Evolutionary conservation across 2,113 vertebrate genomes (phyloP), one percentile per base, ranked within the genome.

Genomic region (Callionymus lyra): DNA sequence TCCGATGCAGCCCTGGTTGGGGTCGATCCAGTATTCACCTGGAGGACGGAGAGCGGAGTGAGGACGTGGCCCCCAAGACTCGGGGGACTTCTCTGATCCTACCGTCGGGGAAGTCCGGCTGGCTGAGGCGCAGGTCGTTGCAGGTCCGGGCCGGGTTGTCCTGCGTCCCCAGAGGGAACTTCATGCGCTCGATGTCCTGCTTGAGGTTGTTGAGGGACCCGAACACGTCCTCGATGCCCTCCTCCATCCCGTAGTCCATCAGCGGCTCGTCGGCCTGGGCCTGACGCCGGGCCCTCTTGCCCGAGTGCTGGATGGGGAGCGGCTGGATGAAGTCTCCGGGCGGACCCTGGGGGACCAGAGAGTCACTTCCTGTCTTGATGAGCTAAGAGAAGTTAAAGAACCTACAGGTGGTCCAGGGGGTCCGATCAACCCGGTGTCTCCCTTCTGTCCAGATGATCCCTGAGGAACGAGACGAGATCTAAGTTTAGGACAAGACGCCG

Each of bases 21-120:
- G 95, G 85, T 98, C 95, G 65, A 98, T 93, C 94, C 94, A 98
- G 59, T 96, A 98, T 81, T 95, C 88, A 71, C 94, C 95, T 85
- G 53, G 50, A 34, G 59, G 43, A 3, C 12, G 10, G 13, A 15
- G n/a, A n/a, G n/a, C n/a, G 9, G 19, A 21, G 39, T 3, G 14
- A 21, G 15, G 14, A 33, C 14, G 9, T 31, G 33, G 15, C 15
- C 6, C 36, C 3, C 10, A 18, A 40, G 9, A 3, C 16, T 12
- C 3, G 16, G 10, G 18, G 38, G 16, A 11, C 16, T 17, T 10
- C n/a, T n/a, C n/a, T n/a, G n/a, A n/a, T n/a, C 44, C 2, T 85
- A 99, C 95, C 95, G 1, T 99, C 89, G 18, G 91, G 88, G 76
- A 90, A 93, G 64, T 96, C 91, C 0, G 93, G 91, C 65, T 99